phyloP scores from a whole-genome alignment of 2,113 vertebrate genomes.

The Gymnobelideus leadbeateri region DNA sequence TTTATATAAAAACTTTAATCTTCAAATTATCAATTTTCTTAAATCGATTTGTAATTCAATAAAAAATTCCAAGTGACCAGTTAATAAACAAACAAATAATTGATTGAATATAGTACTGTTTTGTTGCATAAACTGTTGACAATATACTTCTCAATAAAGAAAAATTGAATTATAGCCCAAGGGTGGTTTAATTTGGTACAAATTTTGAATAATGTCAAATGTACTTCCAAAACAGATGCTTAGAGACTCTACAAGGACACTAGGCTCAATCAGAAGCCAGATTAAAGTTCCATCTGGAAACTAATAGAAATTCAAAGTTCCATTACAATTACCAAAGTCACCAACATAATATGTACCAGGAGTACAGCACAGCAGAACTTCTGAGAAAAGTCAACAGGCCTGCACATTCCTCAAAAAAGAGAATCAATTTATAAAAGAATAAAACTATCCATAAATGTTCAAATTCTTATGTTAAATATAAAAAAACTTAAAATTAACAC shows the following conservation, averaged over 20 bases:
- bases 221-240: slow-evolving; percentile 89
- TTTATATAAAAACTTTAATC: slow-evolving; percentile 50
- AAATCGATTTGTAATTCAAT: slow-evolving; percentile 69
- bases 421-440: slow-evolving; percentile 37
- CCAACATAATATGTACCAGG: slow-evolving; percentile 79
- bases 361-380: slow-evolving; percentile 66
- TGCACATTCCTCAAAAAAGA: slow-evolving; percentile 54
- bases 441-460: slow-evolving; percentile 25
- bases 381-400: slow-evolving; percentile 60
- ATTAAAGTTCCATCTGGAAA: slow-evolving; percentile 88
- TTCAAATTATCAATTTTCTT: slow-evolving; percentile 64
- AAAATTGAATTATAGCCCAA: slow-evolving; percentile 86
- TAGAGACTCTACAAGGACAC: slow-evolving; percentile 87
- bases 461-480: slow-evolving; percentile 31
- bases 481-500: slow-evolving; percentile 24
- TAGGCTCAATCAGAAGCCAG: slow-evolving; percentile 86
- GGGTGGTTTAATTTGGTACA: slow-evolving; percentile 86
- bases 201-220: slow-evolving; percentile 89
- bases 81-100: slow-evolving; percentile 78
- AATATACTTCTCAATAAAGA: slow-evolving; percentile 85
- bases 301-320: slow-evolving; percentile 81
- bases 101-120: slow-evolving; percentile 76
- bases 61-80: slow-evolving; percentile 66
- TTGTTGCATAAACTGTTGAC: slow-evolving; percentile 80
- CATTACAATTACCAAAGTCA: slow-evolving; percentile 85